Base-by-base conservation (phyloP, 2,888 invertebrate species). In the Xanthostigma xanthostigma region DNA sequence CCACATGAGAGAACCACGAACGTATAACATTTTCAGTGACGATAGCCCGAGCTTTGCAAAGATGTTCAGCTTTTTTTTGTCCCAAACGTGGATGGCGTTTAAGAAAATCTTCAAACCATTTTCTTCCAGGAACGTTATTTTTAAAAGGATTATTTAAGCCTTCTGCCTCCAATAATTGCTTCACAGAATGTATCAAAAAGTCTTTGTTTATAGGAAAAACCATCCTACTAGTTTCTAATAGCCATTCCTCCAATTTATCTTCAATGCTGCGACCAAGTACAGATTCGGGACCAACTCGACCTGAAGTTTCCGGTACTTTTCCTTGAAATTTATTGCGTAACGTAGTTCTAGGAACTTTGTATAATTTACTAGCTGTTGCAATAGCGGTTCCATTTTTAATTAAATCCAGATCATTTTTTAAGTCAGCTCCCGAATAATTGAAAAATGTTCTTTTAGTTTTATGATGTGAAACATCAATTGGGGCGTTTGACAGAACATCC, bases 91-190 rank as follows among this genome's bases (percentile, higher is more conserved):
- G 53, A 51, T 57, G 54, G 9, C 57, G 48, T n/a, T 35, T 42
- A 11, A 54, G 39, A 46, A 55, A 57, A 41, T 44, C 44, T 43
- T 53, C 48, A 37, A 55, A 54, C 56, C 56, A 57, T 44, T 52
- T 55, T n/a, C n/a, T n/a, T n/a, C n/a, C n/a, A n/a, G n/a, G n/a
- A n/a, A n/a, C n/a, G n/a, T n/a, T n/a, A n/a, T n/a, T n/a, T n/a
- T n/a, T n/a, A n/a, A n/a, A n/a, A n/a, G n/a, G n/a, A n/a, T n/a
- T n/a, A n/a, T n/a, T n/a, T n/a, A n/a, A n/a, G n/a, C n/a, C n/a
- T n/a, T n/a, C n/a, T n/a, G n/a, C n/a, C n/a, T n/a, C n/a, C n/a
- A n/a, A n/a, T n/a, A n/a, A n/a, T n/a, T n/a, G n/a, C n/a, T n/a
- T n/a, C n/a, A n/a, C n/a, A n/a, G n/a, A n/a, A n/a, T n/a, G n/a